These are phyloP conservation scores for Leptinotarsa undecemlineata DNA, from an alignment of 1,140 invertebrate genomes.

Conservation along the genomic window DNA sequence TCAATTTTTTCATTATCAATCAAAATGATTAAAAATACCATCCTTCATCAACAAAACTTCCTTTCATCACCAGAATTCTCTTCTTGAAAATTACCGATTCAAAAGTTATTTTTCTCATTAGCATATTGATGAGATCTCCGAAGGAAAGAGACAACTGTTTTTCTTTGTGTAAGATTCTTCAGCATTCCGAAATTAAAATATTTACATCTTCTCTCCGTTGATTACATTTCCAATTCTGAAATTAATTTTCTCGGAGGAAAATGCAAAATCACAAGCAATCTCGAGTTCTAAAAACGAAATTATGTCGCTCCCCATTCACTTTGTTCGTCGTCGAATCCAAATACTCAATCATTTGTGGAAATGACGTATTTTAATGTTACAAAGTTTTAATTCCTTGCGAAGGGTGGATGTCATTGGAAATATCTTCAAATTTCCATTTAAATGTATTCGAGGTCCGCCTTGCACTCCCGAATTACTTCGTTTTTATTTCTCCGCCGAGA, in stretches of 20 bases:
- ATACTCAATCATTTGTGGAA: conserved; percentile 55
- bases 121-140: conserved; percentile 6
- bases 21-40: too few species aligned
- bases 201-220: conserved; percentile 50
- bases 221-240: conserved; percentile 53
- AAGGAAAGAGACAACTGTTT: conserved; percentile 11
- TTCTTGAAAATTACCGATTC: not conserved
- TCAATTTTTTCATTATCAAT: too few species aligned
- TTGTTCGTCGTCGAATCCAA: conserved; percentile 45
- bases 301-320: conserved; percentile 50
- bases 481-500: conserved; percentile 54
- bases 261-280: conserved; percentile 52
- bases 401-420: conserved; percentile 48
- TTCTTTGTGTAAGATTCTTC: conserved; percentile 41
- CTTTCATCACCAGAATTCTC: not conserved
- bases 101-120: conserved; percentile 6
- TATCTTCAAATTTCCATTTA: conserved; percentile 54
- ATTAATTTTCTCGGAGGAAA: conserved; percentile 50
- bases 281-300: conserved; percentile 51
- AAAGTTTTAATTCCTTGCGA: conserved; percentile 52
- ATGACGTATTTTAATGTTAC: conserved; percentile 55
- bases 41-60: not conserved
- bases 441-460: conserved; percentile 50
- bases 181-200: conserved; percentile 49
- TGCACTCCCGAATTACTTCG: conserved; percentile 46